A percentile compares a stretch with the other conserved stretches of the same genome.
Evolutionary conservation across 2,888 invertebrate species (phyloP).

Genomic region (Chaetogeoica ovagalla): DNA sequence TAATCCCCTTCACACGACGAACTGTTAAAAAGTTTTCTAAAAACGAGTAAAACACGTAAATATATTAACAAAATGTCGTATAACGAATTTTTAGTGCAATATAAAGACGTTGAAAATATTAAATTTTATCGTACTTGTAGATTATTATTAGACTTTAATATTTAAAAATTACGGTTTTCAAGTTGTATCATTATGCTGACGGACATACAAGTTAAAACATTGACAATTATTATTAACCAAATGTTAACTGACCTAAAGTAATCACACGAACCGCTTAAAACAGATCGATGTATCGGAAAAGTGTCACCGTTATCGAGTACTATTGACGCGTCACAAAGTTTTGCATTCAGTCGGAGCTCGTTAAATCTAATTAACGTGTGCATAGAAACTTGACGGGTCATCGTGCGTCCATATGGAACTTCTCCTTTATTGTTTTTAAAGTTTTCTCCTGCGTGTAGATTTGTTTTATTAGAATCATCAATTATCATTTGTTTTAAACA

Average conservation of each 20-base stretch:
- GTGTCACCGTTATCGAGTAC: slow-evolving; percentile 74
- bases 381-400: slow-evolving; percentile 40
- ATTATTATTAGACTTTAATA: too few species aligned
- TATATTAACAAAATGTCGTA: too few species aligned
- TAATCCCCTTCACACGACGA: slow-evolving; percentile 69
- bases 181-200: too few species aligned
- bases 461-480: too few species aligned
- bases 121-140: too few species aligned
- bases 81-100: too few species aligned
- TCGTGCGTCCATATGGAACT: not conserved
- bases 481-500: too few species aligned
- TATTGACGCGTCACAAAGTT: slow-evolving; percentile 84
- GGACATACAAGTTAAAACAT: too few species aligned
- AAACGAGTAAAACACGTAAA: slow-evolving; percentile 32
- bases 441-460: too few species aligned
- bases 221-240: too few species aligned
- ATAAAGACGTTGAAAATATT: too few species aligned
- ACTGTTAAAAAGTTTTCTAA: slow-evolving; percentile 80
- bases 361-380: slow-evolving; percentile 63
- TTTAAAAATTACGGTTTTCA: too few species aligned
- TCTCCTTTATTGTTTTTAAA: not conserved
- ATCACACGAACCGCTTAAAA: slow-evolving; percentile 84
- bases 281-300: slow-evolving; percentile 83
- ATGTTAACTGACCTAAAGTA: slow-evolving; percentile 74
- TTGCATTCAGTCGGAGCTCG: slow-evolving; percentile 78